Evolutionary conservation across 2,888 invertebrate species (phyloP).

Genomic region (Athalia rosae): DNA sequence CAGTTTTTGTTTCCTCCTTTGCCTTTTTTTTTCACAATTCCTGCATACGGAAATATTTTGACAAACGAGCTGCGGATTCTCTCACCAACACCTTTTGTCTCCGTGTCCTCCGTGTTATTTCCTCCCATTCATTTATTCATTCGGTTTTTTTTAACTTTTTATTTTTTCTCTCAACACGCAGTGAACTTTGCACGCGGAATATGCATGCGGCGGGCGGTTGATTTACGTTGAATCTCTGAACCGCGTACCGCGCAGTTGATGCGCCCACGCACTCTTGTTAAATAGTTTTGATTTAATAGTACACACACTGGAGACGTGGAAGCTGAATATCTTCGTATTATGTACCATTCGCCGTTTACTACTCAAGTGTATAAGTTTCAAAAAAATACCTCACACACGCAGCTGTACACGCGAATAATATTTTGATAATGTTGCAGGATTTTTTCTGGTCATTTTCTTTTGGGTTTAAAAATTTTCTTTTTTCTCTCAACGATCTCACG

Average conservation of each 20-base stretch:
- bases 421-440: too few relatives aligned
- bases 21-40: neutral
- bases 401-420: too few relatives aligned
- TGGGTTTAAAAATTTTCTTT: too few relatives aligned
- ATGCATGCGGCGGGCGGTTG: constrained; percentile 22
- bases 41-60: neutral
- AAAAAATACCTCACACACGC: neutral
- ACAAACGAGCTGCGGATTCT: neutral
- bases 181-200: neutral
- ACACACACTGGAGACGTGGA: constrained; percentile 28
- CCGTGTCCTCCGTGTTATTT: neutral
- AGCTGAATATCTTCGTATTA: neutral
- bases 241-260: neutral
- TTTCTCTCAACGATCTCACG: too few relatives aligned
- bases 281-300: constrained; percentile 46
- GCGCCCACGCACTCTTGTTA: constrained; percentile 29
- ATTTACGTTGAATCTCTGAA: constrained; percentile 45
- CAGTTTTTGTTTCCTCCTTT: neutral
- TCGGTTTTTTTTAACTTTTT: neutral
- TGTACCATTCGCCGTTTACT: neutral
- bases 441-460: too few relatives aligned
- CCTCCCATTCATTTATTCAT: neutral
- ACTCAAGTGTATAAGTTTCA: neutral
- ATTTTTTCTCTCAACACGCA: neutral
- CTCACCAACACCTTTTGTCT: constrained; percentile 25